Evolutionary conservation across 2,113 vertebrate genomes (phyloP).

Genomic region (Arothron firmamentum): DNA sequence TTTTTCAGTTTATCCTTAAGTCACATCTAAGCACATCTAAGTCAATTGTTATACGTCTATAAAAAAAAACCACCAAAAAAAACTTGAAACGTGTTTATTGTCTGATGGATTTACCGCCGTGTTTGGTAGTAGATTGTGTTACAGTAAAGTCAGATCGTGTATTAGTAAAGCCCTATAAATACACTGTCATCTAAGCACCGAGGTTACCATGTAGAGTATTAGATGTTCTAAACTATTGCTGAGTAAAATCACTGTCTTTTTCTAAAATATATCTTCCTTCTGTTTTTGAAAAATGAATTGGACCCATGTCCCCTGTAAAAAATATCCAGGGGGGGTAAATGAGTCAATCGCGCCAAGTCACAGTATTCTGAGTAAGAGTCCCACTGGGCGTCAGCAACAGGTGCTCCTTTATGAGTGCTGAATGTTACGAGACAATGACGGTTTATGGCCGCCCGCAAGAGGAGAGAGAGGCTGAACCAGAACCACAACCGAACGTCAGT

Average conservation of each 20-base stretch:
- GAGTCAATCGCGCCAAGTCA: slow-evolving; percentile 49
- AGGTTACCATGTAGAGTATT: neutral
- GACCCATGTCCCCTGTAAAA: slow-evolving; percentile 48
- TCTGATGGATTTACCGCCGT: too few relatives aligned
- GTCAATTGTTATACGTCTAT: too few relatives aligned
- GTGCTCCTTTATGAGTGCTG: slow-evolving; percentile 46
- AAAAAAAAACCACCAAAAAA: too few relatives aligned
- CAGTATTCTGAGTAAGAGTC: slow-evolving; percentile 55
- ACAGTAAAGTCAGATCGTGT: neutral
- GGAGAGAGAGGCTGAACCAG: slow-evolving; percentile 1
- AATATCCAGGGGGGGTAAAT: slow-evolving; percentile 28
- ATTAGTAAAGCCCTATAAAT: neutral
- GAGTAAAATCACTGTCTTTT: slow-evolving; percentile 12
- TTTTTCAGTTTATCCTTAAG: too few relatives aligned
- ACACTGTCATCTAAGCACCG: neutral
- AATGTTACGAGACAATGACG: slow-evolving; percentile 45
- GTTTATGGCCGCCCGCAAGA: slow-evolving; percentile 42
- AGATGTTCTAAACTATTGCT: slow-evolving; percentile 6
- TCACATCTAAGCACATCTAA: too few relatives aligned
- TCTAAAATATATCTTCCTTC: slow-evolving; percentile 7
- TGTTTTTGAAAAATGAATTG: slow-evolving; percentile 43
- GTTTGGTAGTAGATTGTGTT: neutral
- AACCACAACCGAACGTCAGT: slow-evolving; percentile 13
- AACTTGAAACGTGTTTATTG: too few relatives aligned
- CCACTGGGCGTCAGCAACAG: slow-evolving; percentile 61